Conservation (phyloP, 2,888 invertebrate species). For the Cantharis nigra region DNA sequence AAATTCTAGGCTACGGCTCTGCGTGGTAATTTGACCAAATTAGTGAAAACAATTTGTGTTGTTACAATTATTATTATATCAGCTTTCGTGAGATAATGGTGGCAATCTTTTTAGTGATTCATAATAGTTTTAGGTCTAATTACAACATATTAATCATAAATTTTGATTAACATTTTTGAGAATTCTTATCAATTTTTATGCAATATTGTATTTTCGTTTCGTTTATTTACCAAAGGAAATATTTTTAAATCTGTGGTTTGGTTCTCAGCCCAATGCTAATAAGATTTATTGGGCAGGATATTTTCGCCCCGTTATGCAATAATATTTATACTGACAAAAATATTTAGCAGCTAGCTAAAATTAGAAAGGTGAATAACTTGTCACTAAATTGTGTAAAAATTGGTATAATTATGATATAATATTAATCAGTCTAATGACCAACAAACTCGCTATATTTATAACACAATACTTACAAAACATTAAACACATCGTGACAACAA, state of each 20-base stretch:
- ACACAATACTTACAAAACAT: background rate
- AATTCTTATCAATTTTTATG: background rate
- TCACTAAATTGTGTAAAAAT: background rate
- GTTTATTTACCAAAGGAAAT: background rate
- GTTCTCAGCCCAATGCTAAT: background rate
- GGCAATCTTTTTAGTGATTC: background rate
- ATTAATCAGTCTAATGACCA: background rate
- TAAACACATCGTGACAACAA: background rate
- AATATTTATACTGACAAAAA: background rate
- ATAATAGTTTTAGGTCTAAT: background rate
- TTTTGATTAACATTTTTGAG: background rate
- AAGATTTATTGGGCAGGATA: background rate
- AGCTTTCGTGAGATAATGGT: background rate
- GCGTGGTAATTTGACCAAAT: background rate
- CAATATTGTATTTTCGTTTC: background rate
- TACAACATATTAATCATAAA: background rate
- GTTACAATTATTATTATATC: background rate
- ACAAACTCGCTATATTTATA: background rate
- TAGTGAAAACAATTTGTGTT: background rate
- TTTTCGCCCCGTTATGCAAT: background rate
- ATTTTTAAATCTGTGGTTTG: background rate
- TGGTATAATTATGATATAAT: background rate
- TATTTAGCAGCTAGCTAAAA: background rate
- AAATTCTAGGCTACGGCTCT: background rate
- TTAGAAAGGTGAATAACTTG: background rate